Conservation (phyloP, 2,888 invertebrate genomes). For the Dorcus parallelipipedus region DNA sequence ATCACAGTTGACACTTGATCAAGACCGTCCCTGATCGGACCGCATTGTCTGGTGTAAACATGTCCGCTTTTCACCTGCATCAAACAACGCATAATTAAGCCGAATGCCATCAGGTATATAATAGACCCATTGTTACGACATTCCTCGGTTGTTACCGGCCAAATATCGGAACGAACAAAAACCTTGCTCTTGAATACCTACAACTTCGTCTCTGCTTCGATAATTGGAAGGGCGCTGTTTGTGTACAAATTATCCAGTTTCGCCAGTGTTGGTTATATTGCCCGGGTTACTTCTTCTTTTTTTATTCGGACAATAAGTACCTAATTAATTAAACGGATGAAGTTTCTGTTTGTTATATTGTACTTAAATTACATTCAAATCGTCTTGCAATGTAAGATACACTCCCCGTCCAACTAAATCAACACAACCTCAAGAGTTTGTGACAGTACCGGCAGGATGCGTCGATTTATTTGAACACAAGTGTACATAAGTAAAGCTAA, state of each 20-base stretch:
- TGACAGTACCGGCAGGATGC: too few relatives aligned
- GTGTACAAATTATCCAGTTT: constrained; percentile 38
- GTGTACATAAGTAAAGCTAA: too few relatives aligned
- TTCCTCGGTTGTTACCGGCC: constrained; percentile 41
- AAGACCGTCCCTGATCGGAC: constrained; percentile 22
- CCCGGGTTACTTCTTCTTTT: neutral
- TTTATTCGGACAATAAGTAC: neutral
- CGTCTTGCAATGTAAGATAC: too few relatives aligned
- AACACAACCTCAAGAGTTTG: too few relatives aligned
- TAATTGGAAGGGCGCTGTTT: constrained; percentile 26
- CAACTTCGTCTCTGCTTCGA: constrained; percentile 22
- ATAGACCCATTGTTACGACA: constrained; percentile 48
- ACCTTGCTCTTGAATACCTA: constrained; percentile 29
- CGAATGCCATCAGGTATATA: constrained; percentile 46
- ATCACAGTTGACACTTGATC: constrained; percentile 33
- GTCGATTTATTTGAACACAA: too few relatives aligned
- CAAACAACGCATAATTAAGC: constrained; percentile 38
- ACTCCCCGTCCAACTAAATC: too few relatives aligned
- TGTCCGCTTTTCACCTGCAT: constrained; percentile 29
- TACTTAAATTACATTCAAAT: too few relatives aligned
- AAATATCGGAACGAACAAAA: constrained; percentile 37
- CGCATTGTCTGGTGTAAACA: constrained; percentile 34
- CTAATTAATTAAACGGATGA: too few relatives aligned
- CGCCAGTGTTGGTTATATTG: constrained; percentile 19
- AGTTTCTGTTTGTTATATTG: too few relatives aligned